Evolutionary conservation across 2,113 vertebrate species (phyloP).

Genomic region (Perca flavescens): DNA sequence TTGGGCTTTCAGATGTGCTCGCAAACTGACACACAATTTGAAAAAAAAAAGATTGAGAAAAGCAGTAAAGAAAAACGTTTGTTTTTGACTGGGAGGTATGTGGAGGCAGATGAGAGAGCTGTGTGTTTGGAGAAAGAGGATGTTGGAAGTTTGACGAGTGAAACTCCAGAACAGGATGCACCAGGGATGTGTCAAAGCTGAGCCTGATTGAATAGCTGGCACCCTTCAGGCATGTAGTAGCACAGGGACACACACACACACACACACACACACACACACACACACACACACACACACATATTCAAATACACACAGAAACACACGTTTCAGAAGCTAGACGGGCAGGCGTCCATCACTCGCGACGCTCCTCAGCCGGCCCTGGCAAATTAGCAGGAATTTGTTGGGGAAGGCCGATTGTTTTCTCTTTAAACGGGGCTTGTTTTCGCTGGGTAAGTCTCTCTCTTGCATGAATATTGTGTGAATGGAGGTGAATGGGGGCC

Average conservation of each 20-base stretch:
- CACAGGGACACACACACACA: conserved; percentile 44
- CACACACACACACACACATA: conserved; percentile 8
- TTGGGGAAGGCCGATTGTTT: conserved; percentile 77
- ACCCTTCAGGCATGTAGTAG: conserved; percentile 35
- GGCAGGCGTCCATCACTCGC: conserved; percentile 69
- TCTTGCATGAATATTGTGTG: conserved; percentile 72
- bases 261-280: conserved; percentile 28
- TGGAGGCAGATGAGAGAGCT: conserved; percentile 28
- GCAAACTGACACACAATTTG: conserved; percentile 34
- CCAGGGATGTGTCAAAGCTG: conserved; percentile 65
- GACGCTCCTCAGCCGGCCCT: conserved; percentile 40
- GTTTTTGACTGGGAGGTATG: conserved; percentile 31
- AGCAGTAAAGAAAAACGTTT: conserved; percentile 38
- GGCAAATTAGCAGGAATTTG: conserved; percentile 79
- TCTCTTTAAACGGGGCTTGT: conserved; percentile 80
- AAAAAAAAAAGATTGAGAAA: conserved; percentile 14
- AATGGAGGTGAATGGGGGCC: conserved; percentile 78
- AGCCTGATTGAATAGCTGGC: conserved; percentile 69
- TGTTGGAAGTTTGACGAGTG: conserved; percentile 61
- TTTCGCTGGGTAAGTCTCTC: conserved; percentile 73
- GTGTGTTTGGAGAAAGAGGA: conserved; percentile 59
- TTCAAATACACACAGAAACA: conserved; percentile 29
- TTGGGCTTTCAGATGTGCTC: conserved; percentile 18
- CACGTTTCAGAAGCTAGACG: conserved; percentile 47
- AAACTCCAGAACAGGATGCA: conserved; percentile 72